phyloP scores from a whole-genome alignment of 2,113 vertebrate genomes.

The Rhabdomys dilectus region DNA sequence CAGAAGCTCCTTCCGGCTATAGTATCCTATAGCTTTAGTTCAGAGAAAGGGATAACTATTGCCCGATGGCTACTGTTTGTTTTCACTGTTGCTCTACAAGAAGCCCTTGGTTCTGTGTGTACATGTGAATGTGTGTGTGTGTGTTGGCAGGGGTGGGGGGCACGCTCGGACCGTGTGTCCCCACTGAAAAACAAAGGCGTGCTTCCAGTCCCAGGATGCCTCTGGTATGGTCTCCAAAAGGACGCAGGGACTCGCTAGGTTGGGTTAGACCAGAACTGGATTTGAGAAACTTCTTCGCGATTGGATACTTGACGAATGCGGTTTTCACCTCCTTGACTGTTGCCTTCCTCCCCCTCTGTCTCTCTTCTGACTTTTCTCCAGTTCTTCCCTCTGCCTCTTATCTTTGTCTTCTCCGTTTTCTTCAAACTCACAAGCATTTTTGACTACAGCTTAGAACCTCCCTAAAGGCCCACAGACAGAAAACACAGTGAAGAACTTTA shows the following conservation, averaged over 20 bases:
- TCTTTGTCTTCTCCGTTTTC: background rate
- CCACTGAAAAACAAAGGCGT: background rate
- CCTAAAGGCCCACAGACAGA: background rate
- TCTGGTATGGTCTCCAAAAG: background rate
- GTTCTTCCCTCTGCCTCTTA: background rate
- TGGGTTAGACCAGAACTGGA: background rate
- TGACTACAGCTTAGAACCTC: background rate
- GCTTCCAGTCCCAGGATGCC: background rate
- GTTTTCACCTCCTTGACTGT: background rate
- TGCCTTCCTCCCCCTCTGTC: background rate
- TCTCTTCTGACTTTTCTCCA: background rate
- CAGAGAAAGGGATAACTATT: background rate
- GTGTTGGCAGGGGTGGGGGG: fast-evolving
- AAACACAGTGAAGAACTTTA: background rate
- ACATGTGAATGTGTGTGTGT: background rate
- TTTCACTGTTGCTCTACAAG: background rate
- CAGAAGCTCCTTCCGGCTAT: background rate
- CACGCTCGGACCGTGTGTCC: background rate
- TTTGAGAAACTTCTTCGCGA: background rate
- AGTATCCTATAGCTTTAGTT: background rate
- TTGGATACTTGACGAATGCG: background rate
- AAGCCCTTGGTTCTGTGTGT: background rate
- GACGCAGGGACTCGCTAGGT: background rate
- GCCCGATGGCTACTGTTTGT: background rate
- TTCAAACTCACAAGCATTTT: constrained; percentile 6